Percentiles rank a stretch among this genome's conserved stretches.
These are phyloP conservation scores for Calidris pygmaea DNA, from an alignment of 2,113 vertebrate genomes.

Conservation along the genomic window DNA sequence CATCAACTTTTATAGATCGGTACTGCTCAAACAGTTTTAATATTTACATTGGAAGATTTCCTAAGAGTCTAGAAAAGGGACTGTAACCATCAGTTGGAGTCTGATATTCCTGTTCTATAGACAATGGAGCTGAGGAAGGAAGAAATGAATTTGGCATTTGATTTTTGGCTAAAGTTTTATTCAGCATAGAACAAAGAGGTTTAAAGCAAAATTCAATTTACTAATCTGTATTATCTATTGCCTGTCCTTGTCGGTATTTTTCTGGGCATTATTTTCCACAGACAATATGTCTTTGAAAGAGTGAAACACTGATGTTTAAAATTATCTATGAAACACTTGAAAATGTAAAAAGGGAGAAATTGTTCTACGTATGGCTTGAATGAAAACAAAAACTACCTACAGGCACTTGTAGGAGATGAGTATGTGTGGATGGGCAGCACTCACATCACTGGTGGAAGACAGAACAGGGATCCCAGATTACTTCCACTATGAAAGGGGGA, in stretches of 20 bases:
- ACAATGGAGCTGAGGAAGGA: not conserved
- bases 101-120: not conserved
- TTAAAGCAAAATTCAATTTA: not conserved
- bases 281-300: not conserved
- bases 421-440: not conserved
- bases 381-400: not conserved
- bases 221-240: not conserved
- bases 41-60: not conserved
- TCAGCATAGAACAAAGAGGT: not conserved
- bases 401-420: not conserved
- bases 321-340: not conserved
- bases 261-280: not conserved
- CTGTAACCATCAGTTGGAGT: not conserved
- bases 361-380: not conserved
- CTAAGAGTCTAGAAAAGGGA: not conserved
- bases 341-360: not conserved
- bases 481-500: not conserved
- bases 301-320: not conserved
- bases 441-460: not conserved
- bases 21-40: not conserved
- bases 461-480: rapidly evolving
- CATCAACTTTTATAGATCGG: not conserved
- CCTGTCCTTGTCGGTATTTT: not conserved
- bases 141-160: not conserved
- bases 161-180: not conserved